Conservation (phyloP, 2,797 vertebrate genomes). For the Thunnus albacares region DNA sequence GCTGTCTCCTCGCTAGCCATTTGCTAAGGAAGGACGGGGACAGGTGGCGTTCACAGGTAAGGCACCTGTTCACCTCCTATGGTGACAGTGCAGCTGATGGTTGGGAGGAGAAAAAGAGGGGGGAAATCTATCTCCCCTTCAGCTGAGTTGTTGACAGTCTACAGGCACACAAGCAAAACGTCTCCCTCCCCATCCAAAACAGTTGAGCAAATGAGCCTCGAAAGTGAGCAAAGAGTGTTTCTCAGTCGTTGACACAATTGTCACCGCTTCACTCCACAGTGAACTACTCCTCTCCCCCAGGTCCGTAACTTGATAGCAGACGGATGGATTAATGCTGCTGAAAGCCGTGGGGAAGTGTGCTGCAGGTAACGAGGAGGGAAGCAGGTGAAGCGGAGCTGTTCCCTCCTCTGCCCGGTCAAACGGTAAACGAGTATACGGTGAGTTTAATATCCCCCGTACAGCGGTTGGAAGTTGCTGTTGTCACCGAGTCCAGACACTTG, state of each 20-base stretch:
- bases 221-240: slow-evolving; percentile 42
- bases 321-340: slow-evolving; percentile 60
- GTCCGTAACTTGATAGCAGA: slow-evolving; percentile 82
- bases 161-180: slow-evolving; percentile 47
- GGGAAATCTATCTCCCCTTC: slow-evolving; percentile 57
- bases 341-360: slow-evolving; percentile 49
- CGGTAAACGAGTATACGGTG: slow-evolving; percentile 41
- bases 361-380: slow-evolving; percentile 18
- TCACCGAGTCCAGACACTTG: slow-evolving; percentile 73
- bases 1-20: slow-evolving; percentile 91
- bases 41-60: slow-evolving; percentile 82
- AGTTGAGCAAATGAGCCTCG: slow-evolving; percentile 20
- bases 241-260: slow-evolving; percentile 55
- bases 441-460: slow-evolving; percentile 60
- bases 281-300: slow-evolving; percentile 52
- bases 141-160: slow-evolving; percentile 59
- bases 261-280: slow-evolving; percentile 61
- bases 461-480: slow-evolving; percentile 82
- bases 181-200: slow-evolving; percentile 73
- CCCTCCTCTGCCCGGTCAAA: slow-evolving; percentile 46
- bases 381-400: slow-evolving; percentile 39
- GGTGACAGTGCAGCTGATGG: slow-evolving; percentile 55
- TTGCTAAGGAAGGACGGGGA: slow-evolving; percentile 68
- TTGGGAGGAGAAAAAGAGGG: slow-evolving; percentile 28
- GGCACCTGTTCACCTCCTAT: slow-evolving; percentile 85